Percentiles rank a stretch among this genome's conserved stretches.
Evolutionary conservation across 2,888 invertebrate species (phyloP).

Genomic region (Noctuana brunneofusca): DNA sequence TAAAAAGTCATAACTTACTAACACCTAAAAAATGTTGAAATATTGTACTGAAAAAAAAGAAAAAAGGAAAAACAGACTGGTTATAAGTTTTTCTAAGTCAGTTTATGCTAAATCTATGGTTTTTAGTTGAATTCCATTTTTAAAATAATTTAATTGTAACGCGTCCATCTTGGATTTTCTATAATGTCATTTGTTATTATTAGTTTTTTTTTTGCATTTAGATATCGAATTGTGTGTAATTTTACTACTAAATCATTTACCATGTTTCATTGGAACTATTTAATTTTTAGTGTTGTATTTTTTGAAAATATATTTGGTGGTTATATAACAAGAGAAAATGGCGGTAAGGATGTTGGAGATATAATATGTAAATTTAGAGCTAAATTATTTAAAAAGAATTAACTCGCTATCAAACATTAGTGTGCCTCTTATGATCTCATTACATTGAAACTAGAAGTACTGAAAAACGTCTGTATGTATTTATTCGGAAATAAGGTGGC

Average conservation of each 20-base stretch:
- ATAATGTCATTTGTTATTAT: neutral
- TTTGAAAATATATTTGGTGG: neutral
- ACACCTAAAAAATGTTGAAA: too few species aligned
- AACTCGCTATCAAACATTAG: slow-evolving; percentile 36
- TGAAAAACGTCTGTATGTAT: slow-evolving; percentile 39
- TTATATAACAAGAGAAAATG: neutral
- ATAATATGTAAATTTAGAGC: slow-evolving; percentile 8
- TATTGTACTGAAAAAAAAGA: too few species aligned
- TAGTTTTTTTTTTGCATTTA: slow-evolving; percentile 9
- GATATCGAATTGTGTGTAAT: neutral
- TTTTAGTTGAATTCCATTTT: too few species aligned
- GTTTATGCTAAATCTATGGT: too few species aligned
- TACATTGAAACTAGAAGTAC: slow-evolving; percentile 34
- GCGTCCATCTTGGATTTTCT: slow-evolving; percentile 2
- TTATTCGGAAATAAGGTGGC: slow-evolving; percentile 30
- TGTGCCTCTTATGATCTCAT: slow-evolving; percentile 53
- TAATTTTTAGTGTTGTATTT: slow-evolving; percentile 1
- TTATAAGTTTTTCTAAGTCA: too few species aligned
- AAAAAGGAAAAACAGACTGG: too few species aligned
- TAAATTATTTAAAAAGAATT: slow-evolving; percentile 27
- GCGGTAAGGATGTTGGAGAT: slow-evolving; percentile 29
- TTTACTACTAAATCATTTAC: neutral
- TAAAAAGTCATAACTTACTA: too few species aligned
- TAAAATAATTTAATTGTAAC: neutral
- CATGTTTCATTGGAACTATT: neutral